A percentile compares a stretch with the other conserved stretches of the same genome.
Evolutionary conservation across 35 echinoderm and acorn worm species (phyloP).

Genomic region (Heliocidaris tuberculata): DNA sequence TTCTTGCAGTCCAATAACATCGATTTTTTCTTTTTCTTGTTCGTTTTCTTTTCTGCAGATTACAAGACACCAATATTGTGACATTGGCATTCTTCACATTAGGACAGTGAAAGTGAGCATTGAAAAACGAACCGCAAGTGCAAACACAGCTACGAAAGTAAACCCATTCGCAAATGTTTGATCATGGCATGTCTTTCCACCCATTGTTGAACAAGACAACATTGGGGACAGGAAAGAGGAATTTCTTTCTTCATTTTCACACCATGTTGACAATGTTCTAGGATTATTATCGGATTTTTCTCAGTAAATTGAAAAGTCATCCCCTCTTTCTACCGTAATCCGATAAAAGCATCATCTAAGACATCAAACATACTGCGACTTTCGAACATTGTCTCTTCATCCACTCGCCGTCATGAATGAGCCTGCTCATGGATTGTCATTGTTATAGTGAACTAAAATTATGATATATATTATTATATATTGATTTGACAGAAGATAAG

Average conservation of each 20-base stretch:
- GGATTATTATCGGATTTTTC: neutral
- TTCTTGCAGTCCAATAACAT: too few species aligned
- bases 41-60: too few species aligned
- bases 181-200: neutral
- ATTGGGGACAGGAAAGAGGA: neutral
- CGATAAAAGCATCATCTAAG: neutral
- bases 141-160: neutral
- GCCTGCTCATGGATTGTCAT: too few species aligned
- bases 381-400: neutral
- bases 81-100: too few species aligned
- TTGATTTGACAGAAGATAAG: too few species aligned
- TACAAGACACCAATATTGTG: too few species aligned
- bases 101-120: neutral
- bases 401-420: too few species aligned
- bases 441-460: too few species aligned
- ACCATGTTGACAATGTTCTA: neutral
- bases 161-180: neutral
- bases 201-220: neutral
- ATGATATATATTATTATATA: too few species aligned
- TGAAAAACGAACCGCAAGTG: neutral
- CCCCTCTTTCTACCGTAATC: neutral
- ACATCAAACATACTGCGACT: neutral
- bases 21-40: too few species aligned
- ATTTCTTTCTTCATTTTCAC: neutral
- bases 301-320: conserved; percentile 5